A percentile compares a stretch with the other conserved stretches of the same genome.
Conservation (phyloP, 92 coral and sea anemone genomes). For the Parazoanthus atlanticus region DNA sequence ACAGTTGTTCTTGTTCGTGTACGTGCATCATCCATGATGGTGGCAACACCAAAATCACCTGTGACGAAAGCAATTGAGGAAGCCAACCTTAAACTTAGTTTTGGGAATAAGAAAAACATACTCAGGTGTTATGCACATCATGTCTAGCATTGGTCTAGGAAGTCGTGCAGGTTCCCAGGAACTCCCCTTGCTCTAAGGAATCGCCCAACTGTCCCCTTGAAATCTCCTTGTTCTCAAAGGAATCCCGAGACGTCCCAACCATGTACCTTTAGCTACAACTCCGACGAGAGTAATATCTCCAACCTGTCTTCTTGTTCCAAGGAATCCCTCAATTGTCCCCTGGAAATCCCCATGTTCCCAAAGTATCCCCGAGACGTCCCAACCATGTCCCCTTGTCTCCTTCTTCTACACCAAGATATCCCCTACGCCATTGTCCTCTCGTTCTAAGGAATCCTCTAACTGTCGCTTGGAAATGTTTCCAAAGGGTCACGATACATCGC, state of each 20-base stretch:
- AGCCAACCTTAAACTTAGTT: neutral
- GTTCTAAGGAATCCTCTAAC: neutral
- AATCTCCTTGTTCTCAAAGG: neutral
- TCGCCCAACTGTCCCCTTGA: neutral
- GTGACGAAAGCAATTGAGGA: neutral
- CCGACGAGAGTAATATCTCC: neutral
- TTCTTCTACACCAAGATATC: neutral
- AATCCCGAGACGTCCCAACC: too few relatives aligned
- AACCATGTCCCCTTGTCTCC: neutral
- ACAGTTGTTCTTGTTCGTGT: constrained; percentile 98
- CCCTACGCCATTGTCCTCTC: too few relatives aligned
- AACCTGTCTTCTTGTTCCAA: neutral
- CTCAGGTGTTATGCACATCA: too few relatives aligned
- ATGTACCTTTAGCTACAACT: neutral
- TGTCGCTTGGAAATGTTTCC: neutral
- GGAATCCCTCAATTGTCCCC: neutral
- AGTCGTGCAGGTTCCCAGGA: neutral
- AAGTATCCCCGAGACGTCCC: neutral
- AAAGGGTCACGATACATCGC: neutral
- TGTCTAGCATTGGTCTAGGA: neutral
- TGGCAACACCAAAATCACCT: constrained; percentile 99
- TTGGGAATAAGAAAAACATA: too few relatives aligned
- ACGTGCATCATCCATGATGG: constrained; percentile 98
- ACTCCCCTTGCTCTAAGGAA: neutral
- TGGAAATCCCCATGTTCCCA: neutral